A percentile compares a stretch with the other conserved stretches of the same genome.
Conservation (phyloP, 2,797 vertebrate species). For the Enteromius argenteus region DNA sequence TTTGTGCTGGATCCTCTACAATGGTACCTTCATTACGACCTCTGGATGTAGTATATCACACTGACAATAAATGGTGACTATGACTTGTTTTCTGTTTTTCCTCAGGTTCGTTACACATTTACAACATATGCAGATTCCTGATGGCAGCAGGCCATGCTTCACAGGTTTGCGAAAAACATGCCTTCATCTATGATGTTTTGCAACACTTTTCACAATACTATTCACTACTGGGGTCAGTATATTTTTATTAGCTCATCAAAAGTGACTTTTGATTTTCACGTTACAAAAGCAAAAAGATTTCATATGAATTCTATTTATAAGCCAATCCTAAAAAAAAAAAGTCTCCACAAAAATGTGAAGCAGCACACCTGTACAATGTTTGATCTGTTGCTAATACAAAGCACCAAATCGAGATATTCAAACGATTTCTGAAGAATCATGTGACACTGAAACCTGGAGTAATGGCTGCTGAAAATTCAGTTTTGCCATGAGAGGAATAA, state of each 20-base stretch:
- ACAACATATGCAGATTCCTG: conserved; percentile 90
- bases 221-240: not conserved
- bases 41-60: not conserved
- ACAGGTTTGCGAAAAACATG: conserved; percentile 80
- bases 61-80: not conserved
- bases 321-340: not conserved
- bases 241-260: not conserved
- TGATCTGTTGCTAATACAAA: not conserved
- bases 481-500: not conserved
- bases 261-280: not conserved
- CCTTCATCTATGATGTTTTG: not conserved
- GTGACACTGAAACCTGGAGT: not conserved
- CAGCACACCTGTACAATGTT: not conserved
- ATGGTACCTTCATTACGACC: conserved; percentile 78
- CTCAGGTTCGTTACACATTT: conserved; percentile 90
- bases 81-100: conserved; percentile 46
- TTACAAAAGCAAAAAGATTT: not conserved
- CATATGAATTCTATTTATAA: not conserved
- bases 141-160: conserved; percentile 85
- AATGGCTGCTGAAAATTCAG: not conserved
- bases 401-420: not conserved
- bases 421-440: not conserved
- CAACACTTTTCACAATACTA: not conserved
- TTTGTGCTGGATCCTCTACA: conserved; percentile 90
- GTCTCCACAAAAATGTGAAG: not conserved